phyloP scores from a whole-genome alignment of 37 sponge, comb jelly and placozoan species.

The Dysidea cf. avara region DNA sequence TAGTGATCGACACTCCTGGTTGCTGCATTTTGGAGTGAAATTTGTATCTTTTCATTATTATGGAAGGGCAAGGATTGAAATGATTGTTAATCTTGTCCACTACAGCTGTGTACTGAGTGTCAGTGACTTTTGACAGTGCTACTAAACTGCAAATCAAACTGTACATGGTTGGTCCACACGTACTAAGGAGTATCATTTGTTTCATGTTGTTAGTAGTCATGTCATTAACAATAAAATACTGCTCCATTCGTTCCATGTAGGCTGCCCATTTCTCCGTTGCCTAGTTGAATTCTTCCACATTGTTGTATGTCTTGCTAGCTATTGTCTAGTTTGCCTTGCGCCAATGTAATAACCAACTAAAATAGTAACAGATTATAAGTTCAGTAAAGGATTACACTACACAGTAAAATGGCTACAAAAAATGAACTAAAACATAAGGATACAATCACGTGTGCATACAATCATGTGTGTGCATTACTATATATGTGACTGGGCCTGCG shows the following conservation, averaged over 20 bases:
- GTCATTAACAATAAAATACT: slow-evolving; percentile 1
- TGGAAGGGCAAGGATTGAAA: neutral
- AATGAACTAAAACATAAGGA: no score
- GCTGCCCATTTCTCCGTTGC: neutral
- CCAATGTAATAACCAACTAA: no score
- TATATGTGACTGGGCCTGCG: no score
- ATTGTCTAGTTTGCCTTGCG: no score
- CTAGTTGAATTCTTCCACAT: neutral
- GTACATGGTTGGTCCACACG: neutral
- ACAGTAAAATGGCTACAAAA: no score
- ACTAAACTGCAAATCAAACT: neutral
- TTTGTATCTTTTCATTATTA: slow-evolving; percentile 4
- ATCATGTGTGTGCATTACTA: no score
- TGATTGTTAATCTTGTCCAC: neutral
- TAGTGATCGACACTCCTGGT: slow-evolving; percentile 5
- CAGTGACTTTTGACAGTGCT: no score
- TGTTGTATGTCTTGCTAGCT: no score
- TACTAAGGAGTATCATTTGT: no score
- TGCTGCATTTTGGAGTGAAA: neutral
- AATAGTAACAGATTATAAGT: no score
- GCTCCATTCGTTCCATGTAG: neutral
- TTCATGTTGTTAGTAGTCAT: neutral
- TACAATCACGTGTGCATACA: no score
- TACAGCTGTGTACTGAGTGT: slow-evolving; percentile 1
- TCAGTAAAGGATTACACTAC: no score